These are phyloP conservation scores for Acanthosepion esculentum DNA, from an alignment of 2,888 invertebrate species.

Conservation along the genomic window DNA sequence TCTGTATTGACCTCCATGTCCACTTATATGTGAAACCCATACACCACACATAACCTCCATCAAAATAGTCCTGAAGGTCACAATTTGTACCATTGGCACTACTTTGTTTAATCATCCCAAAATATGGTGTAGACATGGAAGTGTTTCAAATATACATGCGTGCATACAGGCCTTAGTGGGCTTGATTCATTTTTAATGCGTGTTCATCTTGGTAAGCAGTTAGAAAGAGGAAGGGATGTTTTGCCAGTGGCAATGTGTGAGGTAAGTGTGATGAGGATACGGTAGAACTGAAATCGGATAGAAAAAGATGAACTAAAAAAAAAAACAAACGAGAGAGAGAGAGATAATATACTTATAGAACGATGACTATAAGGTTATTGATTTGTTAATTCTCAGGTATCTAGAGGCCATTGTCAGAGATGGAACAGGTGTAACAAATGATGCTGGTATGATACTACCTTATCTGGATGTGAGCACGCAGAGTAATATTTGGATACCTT, in stretches of 20 bases:
- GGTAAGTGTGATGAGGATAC: not conserved
- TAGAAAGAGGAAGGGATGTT: not conserved
- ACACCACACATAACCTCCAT: not conserved
- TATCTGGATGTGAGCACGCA: not conserved
- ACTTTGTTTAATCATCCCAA: not conserved
- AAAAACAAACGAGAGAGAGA: not conserved
- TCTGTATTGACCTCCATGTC: too few species aligned
- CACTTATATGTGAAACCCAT: too few species aligned
- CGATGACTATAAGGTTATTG: not conserved
- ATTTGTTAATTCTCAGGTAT: not conserved
- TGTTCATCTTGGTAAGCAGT: not conserved
- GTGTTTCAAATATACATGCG: not conserved
- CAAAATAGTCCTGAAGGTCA: not conserved
- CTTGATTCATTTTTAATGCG: not conserved
- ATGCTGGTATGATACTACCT: not conserved
- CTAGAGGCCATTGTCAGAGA: not conserved
- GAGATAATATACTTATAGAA: not conserved
- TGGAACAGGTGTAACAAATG: not conserved
- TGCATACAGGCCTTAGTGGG: not conserved
- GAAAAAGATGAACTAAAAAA: not conserved
- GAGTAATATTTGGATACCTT: not conserved
- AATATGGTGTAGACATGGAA: not conserved
- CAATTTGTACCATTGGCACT: not conserved
- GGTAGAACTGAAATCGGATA: not conserved
- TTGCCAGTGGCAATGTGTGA: not conserved